Evolutionary conservation across 92 coral and sea anemone genomes (phyloP).

Genomic region (Porites cylindrica): DNA sequence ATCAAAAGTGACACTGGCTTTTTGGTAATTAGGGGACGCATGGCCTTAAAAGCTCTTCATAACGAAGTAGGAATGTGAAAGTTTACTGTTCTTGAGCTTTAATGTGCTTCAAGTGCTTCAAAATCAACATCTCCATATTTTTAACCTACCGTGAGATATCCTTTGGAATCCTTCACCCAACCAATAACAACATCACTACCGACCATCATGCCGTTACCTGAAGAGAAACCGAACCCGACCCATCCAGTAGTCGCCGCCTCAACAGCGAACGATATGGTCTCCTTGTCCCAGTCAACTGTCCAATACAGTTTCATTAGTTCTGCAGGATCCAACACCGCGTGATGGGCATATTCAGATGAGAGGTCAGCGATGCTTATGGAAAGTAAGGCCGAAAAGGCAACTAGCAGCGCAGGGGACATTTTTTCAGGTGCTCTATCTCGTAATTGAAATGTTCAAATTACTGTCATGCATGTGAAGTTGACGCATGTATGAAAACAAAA

Average conservation of each 20-base stretch:
- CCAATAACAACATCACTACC: slow-evolving; percentile 68
- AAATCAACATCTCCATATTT: background rate
- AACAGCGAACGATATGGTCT: slow-evolving; percentile 59
- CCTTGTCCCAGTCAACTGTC: slow-evolving; percentile 40
- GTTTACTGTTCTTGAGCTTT: too few species aligned
- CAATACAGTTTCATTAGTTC: slow-evolving; percentile 60
- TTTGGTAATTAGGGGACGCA: too few species aligned
- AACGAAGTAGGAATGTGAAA: too few species aligned
- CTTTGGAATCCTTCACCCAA: slow-evolving; percentile 66
- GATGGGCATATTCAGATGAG: slow-evolving; percentile 15
- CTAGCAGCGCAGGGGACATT: background rate
- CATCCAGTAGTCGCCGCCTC: slow-evolving; percentile 70
- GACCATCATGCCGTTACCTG: slow-evolving; percentile 65
- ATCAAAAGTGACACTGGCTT: too few species aligned
- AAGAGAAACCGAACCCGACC: slow-evolving; percentile 75
- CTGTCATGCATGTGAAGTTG: too few species aligned
- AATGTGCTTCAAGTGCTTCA: background rate
- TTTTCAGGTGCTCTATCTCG: background rate
- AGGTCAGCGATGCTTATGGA: background rate
- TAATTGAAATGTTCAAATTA: too few species aligned
- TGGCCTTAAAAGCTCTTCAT: too few species aligned
- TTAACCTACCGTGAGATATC: slow-evolving; percentile 56
- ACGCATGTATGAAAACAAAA: too few species aligned
- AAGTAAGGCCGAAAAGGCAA: background rate
- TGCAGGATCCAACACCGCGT: slow-evolving; percentile 8